Evolutionary conservation across 2,888 invertebrate genomes (phyloP), one percentile per base, ranked within the genome.

Genomic region (Arge pagana): DNA sequence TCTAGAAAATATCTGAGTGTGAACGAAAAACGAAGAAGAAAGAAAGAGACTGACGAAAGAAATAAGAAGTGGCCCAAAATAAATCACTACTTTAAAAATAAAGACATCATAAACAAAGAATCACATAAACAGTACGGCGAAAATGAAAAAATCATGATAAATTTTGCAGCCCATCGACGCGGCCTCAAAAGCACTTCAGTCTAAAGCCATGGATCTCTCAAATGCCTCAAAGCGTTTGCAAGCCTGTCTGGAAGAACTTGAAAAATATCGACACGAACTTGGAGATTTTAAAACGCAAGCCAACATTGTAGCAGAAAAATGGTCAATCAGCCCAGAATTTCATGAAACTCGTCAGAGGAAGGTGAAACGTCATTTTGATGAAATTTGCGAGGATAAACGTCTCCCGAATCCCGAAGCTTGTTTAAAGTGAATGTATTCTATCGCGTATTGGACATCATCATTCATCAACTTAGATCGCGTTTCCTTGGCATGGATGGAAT

Each of bases 401-500:
- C 48, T 55, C 48, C 45, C 52, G 50, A 49, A 56, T 50, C 49
- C 40, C 3, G 42, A 51, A 43, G 37, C 19, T 54, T 54, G 48
- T 54, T 54, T 23, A 50, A 48, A 54, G 45, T 51, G 40, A 54
- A 55, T 33, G 26, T 51, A 35, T 51, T 51, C 21, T 51, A 51
- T 51, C 45, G 43, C 31, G 56, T 54, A 54, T 54, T 58, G 30
- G 39, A 58, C 49, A 57, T 57, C 51, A 55, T 57, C 26, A 51
- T 51, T 53, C 56, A 57, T 50, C 52, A 58, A 57, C 51, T 53
- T 53, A 57, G 24, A 57, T 57, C 43, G 48, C 55, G 48, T 50
- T 56, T 43, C 43, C 28, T 26, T 26, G 3, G 4, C 8, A 3
- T 26, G 4, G n/a, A 26, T 26, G 28, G 39, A 36, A 39, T 49